Conservation (phyloP, 2,797 vertebrate genomes). For the Dromococcyx pavoninus region DNA sequence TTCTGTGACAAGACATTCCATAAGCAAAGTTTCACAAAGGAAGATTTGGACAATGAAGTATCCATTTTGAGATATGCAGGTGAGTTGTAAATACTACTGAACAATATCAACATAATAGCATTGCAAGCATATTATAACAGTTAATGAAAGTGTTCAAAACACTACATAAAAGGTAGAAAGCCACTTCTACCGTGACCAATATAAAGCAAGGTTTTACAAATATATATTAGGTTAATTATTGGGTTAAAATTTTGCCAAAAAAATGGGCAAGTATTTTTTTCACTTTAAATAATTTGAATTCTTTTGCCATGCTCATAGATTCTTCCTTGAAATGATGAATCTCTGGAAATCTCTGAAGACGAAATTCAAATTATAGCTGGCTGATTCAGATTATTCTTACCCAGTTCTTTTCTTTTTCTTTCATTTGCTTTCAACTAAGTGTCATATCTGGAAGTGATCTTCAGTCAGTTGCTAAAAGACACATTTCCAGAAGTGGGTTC, state of each 20-base stretch:
- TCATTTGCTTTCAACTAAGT: neutral
- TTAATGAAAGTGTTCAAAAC: neutral
- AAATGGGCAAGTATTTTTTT: neutral
- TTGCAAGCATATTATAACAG: neutral
- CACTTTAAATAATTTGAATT: neutral
- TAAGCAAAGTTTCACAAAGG: constrained; percentile 59
- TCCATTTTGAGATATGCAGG: constrained; percentile 61
- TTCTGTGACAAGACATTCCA: constrained; percentile 62
- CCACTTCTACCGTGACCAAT: neutral
- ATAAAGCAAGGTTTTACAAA: constrained; percentile 45
- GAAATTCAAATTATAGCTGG: neutral
- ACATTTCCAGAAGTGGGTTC: neutral
- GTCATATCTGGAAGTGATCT: neutral
- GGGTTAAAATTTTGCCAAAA: constrained; percentile 46
- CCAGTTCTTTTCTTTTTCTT: neutral
- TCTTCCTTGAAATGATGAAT: neutral
- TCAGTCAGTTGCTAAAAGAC: neutral
- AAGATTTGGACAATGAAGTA: constrained; percentile 69
- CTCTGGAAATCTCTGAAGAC: neutral
- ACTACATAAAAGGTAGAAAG: neutral
- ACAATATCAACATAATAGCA: neutral
- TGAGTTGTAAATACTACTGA: constrained; percentile 65
- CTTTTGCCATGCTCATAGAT: neutral
- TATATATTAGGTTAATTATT: constrained; percentile 22
- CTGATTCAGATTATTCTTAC: neutral